Evolutionary conservation across 64 coral and sea anemone species (phyloP).

Genomic region (Stichodactyla mertensii): DNA sequence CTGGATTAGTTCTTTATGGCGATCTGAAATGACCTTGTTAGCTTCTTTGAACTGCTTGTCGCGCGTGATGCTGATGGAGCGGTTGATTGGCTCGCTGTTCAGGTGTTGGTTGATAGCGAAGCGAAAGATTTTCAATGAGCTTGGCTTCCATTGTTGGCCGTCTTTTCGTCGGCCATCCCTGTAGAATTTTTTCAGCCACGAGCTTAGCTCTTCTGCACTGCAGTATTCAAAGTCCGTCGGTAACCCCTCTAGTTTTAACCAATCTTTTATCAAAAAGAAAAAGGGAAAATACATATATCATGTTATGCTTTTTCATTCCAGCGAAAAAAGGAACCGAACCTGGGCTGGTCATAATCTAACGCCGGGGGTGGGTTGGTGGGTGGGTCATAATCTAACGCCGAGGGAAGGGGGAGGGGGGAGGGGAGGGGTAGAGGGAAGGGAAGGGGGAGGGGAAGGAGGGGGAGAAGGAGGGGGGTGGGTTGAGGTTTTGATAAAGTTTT

Average conservation of each 20-base stretch:
- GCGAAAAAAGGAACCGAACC: no score
- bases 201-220: slow-evolving; percentile 28
- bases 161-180: slow-evolving; percentile 44
- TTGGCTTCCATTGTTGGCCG: slow-evolving; percentile 35
- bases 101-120: slow-evolving; percentile 52
- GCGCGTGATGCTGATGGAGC: slow-evolving; percentile 34
- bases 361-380: no score
- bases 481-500: no score
- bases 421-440: no score
- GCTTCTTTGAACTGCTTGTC: slow-evolving; percentile 31
- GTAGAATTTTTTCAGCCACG: slow-evolving; percentile 44
- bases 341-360: no score
- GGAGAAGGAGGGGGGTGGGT: no score
- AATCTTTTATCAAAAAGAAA: slow-evolving; percentile 20
- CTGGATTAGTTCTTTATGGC: slow-evolving; percentile 15
- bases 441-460: no score
- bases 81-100: slow-evolving; percentile 32
- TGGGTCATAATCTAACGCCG: no score
- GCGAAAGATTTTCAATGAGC: slow-evolving; percentile 48
- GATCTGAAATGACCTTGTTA: slow-evolving; percentile 14
- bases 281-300: not conserved
- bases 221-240: slow-evolving; percentile 39
- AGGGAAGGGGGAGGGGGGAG: no score
- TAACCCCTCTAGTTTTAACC: slow-evolving; percentile 39
- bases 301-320: no score